A percentile compares a stretch with the other conserved stretches of the same genome.
phyloP scores from a whole-genome alignment of 2,113 vertebrate species.

The Aix galericulata region DNA sequence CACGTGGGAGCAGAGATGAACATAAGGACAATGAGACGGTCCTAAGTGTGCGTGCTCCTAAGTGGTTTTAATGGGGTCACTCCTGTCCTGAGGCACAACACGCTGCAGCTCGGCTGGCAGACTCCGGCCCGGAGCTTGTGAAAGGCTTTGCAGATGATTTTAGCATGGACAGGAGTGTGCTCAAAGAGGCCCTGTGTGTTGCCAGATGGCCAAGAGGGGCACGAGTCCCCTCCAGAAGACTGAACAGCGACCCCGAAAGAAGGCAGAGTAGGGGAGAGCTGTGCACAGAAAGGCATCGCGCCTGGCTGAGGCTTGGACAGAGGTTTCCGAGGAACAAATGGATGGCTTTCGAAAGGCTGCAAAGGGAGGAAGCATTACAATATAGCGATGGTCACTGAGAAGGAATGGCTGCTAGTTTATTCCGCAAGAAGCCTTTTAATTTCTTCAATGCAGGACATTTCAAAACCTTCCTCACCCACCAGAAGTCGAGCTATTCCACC shows the following conservation, averaged over 20 bases:
- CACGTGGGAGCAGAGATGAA: background rate
- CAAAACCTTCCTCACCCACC: background rate
- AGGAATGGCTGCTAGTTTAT: background rate
- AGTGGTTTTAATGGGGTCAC: slow-evolving; percentile 61
- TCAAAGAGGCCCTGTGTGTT: background rate
- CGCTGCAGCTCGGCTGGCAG: background rate
- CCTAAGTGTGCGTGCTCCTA: background rate
- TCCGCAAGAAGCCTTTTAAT: background rate
- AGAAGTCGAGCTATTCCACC: background rate
- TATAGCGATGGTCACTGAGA: background rate
- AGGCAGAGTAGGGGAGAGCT: background rate
- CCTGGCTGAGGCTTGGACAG: background rate
- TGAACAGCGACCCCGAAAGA: background rate
- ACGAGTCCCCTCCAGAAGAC: background rate
- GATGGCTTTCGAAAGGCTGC: background rate
- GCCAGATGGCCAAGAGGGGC: slow-evolving; percentile 22
- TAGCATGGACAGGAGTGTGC: background rate
- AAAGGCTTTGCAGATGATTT: slow-evolving; percentile 23
- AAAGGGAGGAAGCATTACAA: background rate
- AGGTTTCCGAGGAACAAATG: background rate
- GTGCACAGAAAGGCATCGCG: background rate
- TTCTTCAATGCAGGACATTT: background rate
- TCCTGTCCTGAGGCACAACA: slow-evolving; percentile 38
- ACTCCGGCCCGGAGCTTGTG: background rate
- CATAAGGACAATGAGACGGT: background rate